Percentiles rank a stretch among this genome's conserved stretches.
Conservation (phyloP, 37 sponge, comb jelly and placozoan species). For the Trichoplax adhaerens region DNA sequence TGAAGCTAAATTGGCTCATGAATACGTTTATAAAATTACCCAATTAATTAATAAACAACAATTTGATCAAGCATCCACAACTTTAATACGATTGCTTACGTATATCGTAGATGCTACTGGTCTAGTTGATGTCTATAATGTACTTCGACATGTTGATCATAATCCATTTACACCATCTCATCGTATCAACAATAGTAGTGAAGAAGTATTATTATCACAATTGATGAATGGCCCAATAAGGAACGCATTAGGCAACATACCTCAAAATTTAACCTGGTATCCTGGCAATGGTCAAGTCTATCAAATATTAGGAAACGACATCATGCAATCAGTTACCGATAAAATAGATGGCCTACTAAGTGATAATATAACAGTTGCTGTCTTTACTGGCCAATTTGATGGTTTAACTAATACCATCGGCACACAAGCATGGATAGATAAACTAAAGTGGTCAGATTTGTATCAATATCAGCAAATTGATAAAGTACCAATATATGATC, state of each 20-base stretch:
- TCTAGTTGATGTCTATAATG: too few species aligned
- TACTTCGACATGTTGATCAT: too few species aligned
- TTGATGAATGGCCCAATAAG: constrained; percentile 65
- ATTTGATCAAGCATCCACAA: too few species aligned
- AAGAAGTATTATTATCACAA: constrained; percentile 2
- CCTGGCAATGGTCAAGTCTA: too few species aligned
- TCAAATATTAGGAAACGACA: too few species aligned
- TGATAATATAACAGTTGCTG: constrained; percentile 24
- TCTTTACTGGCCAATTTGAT: constrained; percentile 52
- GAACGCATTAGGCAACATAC: constrained; percentile 35
- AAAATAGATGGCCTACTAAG: constrained; percentile 28
- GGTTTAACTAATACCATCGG: constrained; percentile 37
- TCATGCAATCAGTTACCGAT: not conserved
- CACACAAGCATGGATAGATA: constrained; percentile 40
- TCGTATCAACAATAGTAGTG: too few species aligned
- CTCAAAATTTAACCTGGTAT: constrained; percentile 37
- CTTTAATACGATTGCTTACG: too few species aligned
- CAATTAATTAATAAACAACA: too few species aligned
- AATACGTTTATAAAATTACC: too few species aligned
- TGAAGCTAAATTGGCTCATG: too few species aligned
- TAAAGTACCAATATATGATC: constrained; percentile 26
- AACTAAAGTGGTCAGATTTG: constrained; percentile 33
- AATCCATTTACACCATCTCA: too few species aligned
- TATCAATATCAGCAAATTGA: constrained; percentile 13
- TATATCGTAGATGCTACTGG: too few species aligned